Conservation (phyloP, 2,888 invertebrate species). For the Protonemura montana region DNA sequence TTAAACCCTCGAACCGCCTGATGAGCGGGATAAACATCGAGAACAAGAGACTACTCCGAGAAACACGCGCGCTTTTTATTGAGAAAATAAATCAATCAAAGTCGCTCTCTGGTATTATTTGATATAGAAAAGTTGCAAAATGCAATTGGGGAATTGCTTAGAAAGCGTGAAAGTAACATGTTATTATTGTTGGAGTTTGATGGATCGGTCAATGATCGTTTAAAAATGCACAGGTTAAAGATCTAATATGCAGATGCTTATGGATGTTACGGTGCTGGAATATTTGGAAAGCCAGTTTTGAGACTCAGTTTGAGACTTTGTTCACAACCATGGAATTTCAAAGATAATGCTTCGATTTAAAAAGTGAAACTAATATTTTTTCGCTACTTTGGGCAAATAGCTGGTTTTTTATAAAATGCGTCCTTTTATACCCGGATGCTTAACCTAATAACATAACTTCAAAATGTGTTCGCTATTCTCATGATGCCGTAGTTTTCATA, state of each 20-base stretch:
- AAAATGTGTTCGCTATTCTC: conserved; percentile 5
- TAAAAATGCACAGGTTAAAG: conserved; percentile 10
- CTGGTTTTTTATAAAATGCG: no score
- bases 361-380: no score
- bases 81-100: conserved; percentile 33
- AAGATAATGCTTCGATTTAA: no score
- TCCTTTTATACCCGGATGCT: neutral
- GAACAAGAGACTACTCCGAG: neutral
- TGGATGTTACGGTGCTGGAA: no score
- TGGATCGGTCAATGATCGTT: conserved; percentile 7
- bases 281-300: no score
- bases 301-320: no score
- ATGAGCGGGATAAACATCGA: conserved; percentile 33
- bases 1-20: conserved; percentile 26
- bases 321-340: no score
- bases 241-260: no score
- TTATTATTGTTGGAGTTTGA: neutral
- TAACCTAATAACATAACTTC: neutral
- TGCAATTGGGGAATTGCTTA: neutral
- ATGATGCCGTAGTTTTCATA: neutral
- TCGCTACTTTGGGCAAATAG: no score
- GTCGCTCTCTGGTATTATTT: neutral
- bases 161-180: conserved; percentile 27
- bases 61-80: conserved; percentile 7
- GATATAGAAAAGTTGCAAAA: conserved; percentile 33